A percentile compares a stretch with the other conserved stretches of the same genome.
Conservation (phyloP, 2,888 invertebrate species). For the Cheilosia pagana region DNA sequence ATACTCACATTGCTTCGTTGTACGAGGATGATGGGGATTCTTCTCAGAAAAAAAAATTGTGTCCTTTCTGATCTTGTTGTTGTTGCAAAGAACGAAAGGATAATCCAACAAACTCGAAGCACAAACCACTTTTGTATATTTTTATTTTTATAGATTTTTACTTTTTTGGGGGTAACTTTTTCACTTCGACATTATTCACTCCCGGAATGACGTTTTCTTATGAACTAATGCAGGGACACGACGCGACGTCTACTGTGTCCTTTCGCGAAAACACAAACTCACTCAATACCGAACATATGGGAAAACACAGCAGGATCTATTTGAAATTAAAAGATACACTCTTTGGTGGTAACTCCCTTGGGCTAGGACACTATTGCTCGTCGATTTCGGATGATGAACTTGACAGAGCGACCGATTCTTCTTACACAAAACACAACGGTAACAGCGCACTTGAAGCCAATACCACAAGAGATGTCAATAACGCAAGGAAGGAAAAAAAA, state of each 20-base stretch:
- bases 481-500: neutral
- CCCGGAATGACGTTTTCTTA: conserved; percentile 5
- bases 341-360: conserved; percentile 1
- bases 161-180: conserved; percentile 11
- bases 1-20: conserved; percentile 74
- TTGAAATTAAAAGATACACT: conserved; percentile 32
- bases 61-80: conserved; percentile 27
- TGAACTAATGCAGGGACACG: conserved; percentile 10
- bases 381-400: conserved; percentile 8
- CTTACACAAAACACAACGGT: conserved; percentile 1
- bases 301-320: conserved; percentile 35
- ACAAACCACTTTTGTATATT: conserved; percentile 9
- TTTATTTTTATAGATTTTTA: conserved; percentile 23
- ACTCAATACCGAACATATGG: conserved; percentile 59
- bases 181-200: conserved; percentile 55
- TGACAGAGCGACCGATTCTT: conserved; percentile 26
- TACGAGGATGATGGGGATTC: conserved; percentile 56
- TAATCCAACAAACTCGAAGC: conserved; percentile 49
- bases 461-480: neutral
- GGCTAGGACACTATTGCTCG: conserved; percentile 9
- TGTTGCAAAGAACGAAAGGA: conserved; percentile 53
- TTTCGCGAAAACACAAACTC: conserved; percentile 46
- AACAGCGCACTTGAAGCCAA: neutral
- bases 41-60: conserved; percentile 21
- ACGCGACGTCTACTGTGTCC: conserved; percentile 41